Evolutionary conservation across 1,140 invertebrate genomes (phyloP).

Genomic region (Philotrypesis tridentata): DNA sequence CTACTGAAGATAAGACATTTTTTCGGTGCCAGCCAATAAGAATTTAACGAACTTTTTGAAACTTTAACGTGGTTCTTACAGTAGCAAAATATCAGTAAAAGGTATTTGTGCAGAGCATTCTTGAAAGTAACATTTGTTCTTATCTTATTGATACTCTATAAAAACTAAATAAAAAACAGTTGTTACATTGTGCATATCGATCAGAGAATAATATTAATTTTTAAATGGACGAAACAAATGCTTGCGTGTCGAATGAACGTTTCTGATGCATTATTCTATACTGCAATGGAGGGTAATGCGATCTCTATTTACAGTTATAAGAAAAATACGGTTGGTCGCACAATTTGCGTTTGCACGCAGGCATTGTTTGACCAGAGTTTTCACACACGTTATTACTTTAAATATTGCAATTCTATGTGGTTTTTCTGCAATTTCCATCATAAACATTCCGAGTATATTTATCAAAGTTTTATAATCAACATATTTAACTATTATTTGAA

Average conservation of each 20-base stretch:
- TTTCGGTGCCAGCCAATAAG: no score
- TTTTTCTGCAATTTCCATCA: neutral
- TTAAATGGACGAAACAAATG: neutral
- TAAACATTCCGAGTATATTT: neutral
- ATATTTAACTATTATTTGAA: neutral
- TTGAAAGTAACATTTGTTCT: no score
- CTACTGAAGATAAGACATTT: neutral
- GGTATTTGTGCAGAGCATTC: neutral
- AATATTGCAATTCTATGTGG: neutral
- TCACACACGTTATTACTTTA: neutral
- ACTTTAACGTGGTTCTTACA: no score
- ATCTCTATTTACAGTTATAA: conserved; percentile 7
- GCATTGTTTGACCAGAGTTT: neutral
- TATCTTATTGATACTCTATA: no score
- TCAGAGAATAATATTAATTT: conserved; percentile 8
- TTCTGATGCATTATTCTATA: neutral
- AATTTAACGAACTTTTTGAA: no score
- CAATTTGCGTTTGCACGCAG: conserved; percentile 14
- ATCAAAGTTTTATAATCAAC: neutral
- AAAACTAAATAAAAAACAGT: neutral
- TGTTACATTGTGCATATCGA: conserved; percentile 22
- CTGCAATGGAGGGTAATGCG: neutral
- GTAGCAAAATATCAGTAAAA: no score
- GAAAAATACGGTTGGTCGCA: neutral
- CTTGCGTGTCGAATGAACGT: conserved; percentile 28